phyloP scores from a whole-genome alignment of 1,140 invertebrate genomes.

The Dolichoris vasculosae region DNA sequence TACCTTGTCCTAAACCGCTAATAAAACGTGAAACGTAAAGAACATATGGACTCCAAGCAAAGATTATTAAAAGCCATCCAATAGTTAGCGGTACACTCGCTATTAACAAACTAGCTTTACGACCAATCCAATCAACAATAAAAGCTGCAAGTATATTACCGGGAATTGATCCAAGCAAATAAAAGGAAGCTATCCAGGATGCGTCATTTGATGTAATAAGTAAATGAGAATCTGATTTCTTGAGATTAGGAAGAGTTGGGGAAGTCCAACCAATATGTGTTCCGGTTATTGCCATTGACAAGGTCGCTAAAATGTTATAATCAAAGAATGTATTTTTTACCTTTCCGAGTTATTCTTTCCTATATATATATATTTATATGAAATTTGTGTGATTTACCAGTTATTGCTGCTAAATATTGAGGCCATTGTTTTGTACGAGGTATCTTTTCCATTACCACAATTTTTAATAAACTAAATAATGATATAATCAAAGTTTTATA shows the following conservation, averaged over 20 bases:
- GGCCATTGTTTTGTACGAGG: constrained; percentile 64
- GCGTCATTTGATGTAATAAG: constrained; percentile 69
- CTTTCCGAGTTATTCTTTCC: background rate
- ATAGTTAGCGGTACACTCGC: constrained; percentile 72
- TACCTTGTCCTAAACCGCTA: constrained; percentile 73
- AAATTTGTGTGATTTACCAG: constrained; percentile 60
- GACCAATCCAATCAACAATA: constrained; percentile 77
- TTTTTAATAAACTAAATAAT: background rate
- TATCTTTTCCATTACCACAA: constrained; percentile 60
- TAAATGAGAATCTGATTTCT: constrained; percentile 65
- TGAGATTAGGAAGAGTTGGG: constrained; percentile 72
- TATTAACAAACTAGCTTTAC: constrained; percentile 72
- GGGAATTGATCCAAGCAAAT: constrained; percentile 73
- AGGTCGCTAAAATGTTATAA: constrained; percentile 60
- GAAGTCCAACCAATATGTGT: constrained; percentile 76
- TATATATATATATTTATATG: background rate
- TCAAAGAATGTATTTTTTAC: constrained; percentile 10
- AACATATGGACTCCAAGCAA: constrained; percentile 61
- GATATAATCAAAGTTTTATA: background rate
- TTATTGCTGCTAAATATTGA: constrained; percentile 68
- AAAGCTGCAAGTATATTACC: constrained; percentile 74
- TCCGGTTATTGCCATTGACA: constrained; percentile 67
- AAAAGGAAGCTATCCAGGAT: constrained; percentile 76
- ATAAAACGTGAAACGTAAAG: constrained; percentile 75
- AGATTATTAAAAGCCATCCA: constrained; percentile 74